These are phyloP conservation scores for Microctenopoma lineatum DNA, from an alignment of 2,797 vertebrate species.

Conservation along the genomic window DNA sequence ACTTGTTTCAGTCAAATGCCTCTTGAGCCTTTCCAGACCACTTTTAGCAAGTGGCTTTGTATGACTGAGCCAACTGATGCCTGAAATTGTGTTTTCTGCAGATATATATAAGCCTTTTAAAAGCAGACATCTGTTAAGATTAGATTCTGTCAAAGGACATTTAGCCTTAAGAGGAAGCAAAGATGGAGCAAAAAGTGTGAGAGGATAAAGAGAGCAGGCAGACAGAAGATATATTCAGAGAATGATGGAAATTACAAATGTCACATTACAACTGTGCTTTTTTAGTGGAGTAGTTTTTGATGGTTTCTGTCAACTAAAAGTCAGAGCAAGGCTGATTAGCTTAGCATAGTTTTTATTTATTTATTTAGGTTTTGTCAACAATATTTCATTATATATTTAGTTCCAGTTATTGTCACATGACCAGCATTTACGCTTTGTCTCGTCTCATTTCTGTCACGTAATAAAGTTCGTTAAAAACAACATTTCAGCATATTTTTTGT, in stretches of 20 bases:
- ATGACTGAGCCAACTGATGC: conserved; percentile 18
- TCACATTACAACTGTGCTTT: conserved; percentile 11
- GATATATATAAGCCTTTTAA: conserved; percentile 31
- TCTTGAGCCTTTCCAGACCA: conserved; percentile 30
- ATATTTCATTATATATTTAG: too few relatives aligned
- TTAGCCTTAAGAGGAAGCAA: background rate
- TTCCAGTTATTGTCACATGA: too few relatives aligned
- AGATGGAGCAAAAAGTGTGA: background rate
- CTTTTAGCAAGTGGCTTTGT: too few relatives aligned
- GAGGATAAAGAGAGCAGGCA: background rate
- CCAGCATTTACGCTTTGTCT: too few relatives aligned
- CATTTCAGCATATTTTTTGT: too few relatives aligned
- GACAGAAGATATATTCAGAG: conserved; percentile 4
- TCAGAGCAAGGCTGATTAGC: too few relatives aligned
- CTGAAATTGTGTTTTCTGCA: conserved; percentile 38
- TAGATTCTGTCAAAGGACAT: background rate
- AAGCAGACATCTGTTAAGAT: conserved; percentile 28
- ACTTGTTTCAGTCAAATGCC: conserved; percentile 16
- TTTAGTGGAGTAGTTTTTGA: background rate
- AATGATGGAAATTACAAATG: conserved; percentile 12
- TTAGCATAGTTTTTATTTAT: too few relatives aligned
- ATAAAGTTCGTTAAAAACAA: too few relatives aligned
- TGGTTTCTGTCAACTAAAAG: too few relatives aligned
- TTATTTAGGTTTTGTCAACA: too few relatives aligned
- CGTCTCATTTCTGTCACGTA: too few relatives aligned